Base-by-base conservation (phyloP, 1,140 invertebrate genomes). In the Melipona quadrifasciata region DNA sequence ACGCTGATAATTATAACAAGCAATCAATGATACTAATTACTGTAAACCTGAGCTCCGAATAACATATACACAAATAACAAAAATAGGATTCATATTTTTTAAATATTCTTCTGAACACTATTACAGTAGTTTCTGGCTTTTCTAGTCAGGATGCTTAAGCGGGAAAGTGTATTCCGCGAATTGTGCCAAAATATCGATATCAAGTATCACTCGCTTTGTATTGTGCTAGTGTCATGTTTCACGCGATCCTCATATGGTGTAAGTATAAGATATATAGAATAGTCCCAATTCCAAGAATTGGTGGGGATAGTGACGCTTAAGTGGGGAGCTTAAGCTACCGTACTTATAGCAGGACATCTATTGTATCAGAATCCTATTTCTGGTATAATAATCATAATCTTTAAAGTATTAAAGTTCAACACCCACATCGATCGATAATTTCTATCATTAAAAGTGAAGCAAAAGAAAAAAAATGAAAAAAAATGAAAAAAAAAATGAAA, bases 401-500 rank as follows among this genome's bases (percentile, higher is more conserved):
- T 34, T 2, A 21, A 67, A 19, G 21, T 67, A 24, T 21, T 2
- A 24, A 16, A 14, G 6, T 57, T 74, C 27, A 31, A 74, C 24
- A 34, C 39, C 24, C 24, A 47, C 16, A 72, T 31, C n/a, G 14
- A 1, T 31, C 39, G n/a, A 65, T 16, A 17, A 64, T 31, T 21
- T 74, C 12, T 39, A 21, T 77, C n/a, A 27, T 1, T 16, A 61
- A 77, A 21, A 17, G 27, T 51, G 55, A 79, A 27, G n/a, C 12
- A 24, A 67, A 68, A 64, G 82, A 78, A 67, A 72, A 81, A 77
- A 65, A n/a, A 53, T 5, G 11, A 70, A 39, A 73, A 4, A 51
- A 4, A 47, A 1, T 24, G 21, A 34, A 78, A 58, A 76, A 3
- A 70, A 80, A 67, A 72, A n/a, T n/a, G 83, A 77, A 65, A n/a